Evolutionary conservation across 2,113 vertebrate species (phyloP).

Genomic region (Platanista minor): DNA sequence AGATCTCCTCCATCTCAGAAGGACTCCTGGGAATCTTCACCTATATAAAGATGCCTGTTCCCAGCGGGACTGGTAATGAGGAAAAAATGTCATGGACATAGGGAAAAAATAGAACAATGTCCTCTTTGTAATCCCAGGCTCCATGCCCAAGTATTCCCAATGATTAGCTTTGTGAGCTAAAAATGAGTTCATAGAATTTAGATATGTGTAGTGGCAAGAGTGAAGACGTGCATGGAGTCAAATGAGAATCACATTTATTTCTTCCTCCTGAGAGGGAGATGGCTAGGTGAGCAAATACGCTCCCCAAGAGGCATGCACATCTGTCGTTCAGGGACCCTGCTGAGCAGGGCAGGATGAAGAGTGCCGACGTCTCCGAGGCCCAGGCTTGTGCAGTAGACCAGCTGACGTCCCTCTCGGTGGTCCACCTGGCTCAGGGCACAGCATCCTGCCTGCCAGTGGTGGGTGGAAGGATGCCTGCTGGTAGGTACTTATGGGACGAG

Average conservation of each 20-base stretch:
- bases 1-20: not conserved
- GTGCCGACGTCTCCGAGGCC: fast-evolving
- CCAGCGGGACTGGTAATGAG: fast-evolving
- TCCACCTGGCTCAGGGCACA: not conserved
- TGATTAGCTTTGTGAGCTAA: not conserved
- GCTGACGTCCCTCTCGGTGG: not conserved
- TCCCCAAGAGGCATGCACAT: not conserved
- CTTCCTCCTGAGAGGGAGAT: not conserved
- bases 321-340: fast-evolving
- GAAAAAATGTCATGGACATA: not conserved
- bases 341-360: not conserved
- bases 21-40: not conserved
- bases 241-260: not conserved
- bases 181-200: not conserved
- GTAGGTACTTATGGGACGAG: not conserved
- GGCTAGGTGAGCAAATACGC: not conserved
- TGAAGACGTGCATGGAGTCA: not conserved
- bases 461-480: not conserved
- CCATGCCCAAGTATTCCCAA: fast-evolving
- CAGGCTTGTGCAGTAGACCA: fast-evolving
- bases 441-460: too few species aligned
- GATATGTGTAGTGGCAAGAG: not conserved
- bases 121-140: not conserved
- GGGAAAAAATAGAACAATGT: not conserved
- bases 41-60: not conserved